Base-by-base conservation (phyloP, 2,888 invertebrate species). In the Drosophila anomalata region DNA sequence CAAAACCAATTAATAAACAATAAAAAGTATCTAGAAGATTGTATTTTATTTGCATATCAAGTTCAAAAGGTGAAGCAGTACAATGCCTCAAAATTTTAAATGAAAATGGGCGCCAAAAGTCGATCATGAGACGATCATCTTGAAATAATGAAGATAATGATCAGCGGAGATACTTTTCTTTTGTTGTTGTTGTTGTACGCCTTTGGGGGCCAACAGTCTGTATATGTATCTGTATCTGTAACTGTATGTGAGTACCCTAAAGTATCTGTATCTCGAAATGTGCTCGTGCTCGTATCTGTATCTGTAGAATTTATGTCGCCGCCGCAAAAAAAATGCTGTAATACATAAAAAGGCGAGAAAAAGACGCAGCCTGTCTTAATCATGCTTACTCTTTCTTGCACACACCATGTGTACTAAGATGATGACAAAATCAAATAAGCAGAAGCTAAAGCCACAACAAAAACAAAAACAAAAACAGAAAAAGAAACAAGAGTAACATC, bases 251-350 rank as follows among this genome's bases (percentile, higher is more conserved):
- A 24, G 22, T 36, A 26, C 12, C 24, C 9, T 17, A 2, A 3
- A 44, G 62, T 63, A 50, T 48, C 17, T 53, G 59, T 57, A 31
- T 14, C 44, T 44, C 44, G 26, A 24, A 36, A 7, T 51, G 51
- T 51, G 22, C 24, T 7, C 51, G 42, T 44, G 46, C 46, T 46
- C 31, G 41, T 56, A 55, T 55, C 55, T 46, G 29, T 56, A 65
- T 75, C 75, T 73, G 60, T 77, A 77, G 73, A 80, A 80, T 77
- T 79, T 76, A 79, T 80, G 78, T 80, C 77, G 77, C 73, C 59
- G 58, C 42, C 56, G 59, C 62, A 56, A 8, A 8, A 41, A 61
- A 58, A 77, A 68, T 80, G 71, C 68, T 80, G 78, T 78, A 78
- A 78, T 78, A 75, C 56, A 71, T 56, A 72, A 62, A 33, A 54